Percentiles rank a stretch among this genome's conserved stretches.
These are phyloP conservation scores for Sebastes steindachneri DNA, from an alignment of 2,797 vertebrate species.

Conservation along the genomic window DNA sequence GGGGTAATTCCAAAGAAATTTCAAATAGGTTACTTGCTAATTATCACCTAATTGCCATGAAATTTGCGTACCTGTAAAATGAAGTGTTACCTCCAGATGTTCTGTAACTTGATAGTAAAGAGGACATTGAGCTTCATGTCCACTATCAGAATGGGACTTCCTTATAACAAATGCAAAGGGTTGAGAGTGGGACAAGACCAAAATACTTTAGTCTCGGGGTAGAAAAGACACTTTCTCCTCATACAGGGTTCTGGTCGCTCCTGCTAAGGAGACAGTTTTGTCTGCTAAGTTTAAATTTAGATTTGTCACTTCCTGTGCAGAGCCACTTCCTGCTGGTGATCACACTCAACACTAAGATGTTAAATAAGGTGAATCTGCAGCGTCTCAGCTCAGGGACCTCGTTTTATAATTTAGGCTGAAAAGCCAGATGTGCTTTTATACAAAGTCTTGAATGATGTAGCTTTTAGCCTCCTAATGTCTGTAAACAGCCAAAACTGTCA, in stretches of 20 bases:
- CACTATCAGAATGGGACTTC: not conserved
- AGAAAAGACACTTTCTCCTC: not conserved
- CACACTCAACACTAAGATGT: slow-evolving; percentile 25
- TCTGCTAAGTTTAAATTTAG: slow-evolving; percentile 57
- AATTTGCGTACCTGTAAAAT: no score
- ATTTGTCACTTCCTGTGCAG: slow-evolving; percentile 44
- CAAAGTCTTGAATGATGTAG: slow-evolving; percentile 30
- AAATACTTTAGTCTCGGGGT: not conserved
- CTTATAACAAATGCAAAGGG: not conserved
- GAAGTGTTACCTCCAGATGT: not conserved
- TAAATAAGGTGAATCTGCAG: slow-evolving; percentile 31
- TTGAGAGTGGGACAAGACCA: not conserved
- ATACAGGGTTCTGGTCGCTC: not conserved
- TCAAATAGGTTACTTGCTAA: no score
- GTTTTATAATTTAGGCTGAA: slow-evolving; percentile 21
- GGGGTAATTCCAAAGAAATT: no score
- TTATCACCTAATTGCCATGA: no score
- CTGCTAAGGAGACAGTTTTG: slow-evolving; percentile 22
- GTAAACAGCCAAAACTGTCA: slow-evolving; percentile 1
- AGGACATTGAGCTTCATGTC: not conserved
- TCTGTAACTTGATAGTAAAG: not conserved
- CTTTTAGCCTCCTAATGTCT: slow-evolving; percentile 10
- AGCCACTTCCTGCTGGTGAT: slow-evolving; percentile 42
- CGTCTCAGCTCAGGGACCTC: not conserved
- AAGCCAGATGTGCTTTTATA: slow-evolving; percentile 16